Percentiles rank a stretch among this genome's conserved stretches.
Evolutionary conservation across 1,140 invertebrate genomes (phyloP).

Genomic region (Drosophila obscura): DNA sequence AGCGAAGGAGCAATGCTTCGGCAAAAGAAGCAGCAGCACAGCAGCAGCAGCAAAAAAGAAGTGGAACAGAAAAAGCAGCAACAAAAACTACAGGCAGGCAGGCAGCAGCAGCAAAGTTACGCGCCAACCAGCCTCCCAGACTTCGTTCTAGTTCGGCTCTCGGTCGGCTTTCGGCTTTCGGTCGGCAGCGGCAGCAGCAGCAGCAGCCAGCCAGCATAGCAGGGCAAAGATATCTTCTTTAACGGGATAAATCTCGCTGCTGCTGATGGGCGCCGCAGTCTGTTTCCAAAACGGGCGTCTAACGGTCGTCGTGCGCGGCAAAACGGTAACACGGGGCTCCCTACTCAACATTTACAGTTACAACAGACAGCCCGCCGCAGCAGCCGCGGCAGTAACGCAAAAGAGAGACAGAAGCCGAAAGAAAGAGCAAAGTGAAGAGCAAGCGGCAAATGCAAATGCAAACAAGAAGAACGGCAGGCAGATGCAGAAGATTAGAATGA

Average conservation of each 20-base stretch:
- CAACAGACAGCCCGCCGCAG: conserved; percentile 6
- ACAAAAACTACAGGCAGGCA: too few relatives aligned
- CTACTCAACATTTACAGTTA: conserved; percentile 1
- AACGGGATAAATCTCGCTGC: conserved; percentile 76
- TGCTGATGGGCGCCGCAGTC: conserved; percentile 68
- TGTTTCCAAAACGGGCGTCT: conserved; percentile 81
- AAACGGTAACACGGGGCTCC: too few relatives aligned
- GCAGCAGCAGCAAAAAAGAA: too few relatives aligned
- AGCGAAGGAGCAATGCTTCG: too few relatives aligned
- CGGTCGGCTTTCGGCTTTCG: conserved; percentile 20
- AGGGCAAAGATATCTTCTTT: conserved; percentile 56
- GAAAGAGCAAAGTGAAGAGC: conserved; percentile 5
- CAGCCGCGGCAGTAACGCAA: conserved; percentile 16
- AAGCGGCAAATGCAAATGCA: conserved; percentile 18
- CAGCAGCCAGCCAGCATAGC: conserved; percentile 27
- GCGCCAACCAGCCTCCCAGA: conserved; percentile 30
- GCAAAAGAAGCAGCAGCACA: too few relatives aligned
- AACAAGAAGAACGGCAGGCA: conserved; percentile 20
- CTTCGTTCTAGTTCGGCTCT: conserved; percentile 8
- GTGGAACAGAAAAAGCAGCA: too few relatives aligned
- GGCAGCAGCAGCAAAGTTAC: conserved; percentile 32
- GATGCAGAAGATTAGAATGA: conserved; percentile 28
- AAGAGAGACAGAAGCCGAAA: conserved; percentile 4
- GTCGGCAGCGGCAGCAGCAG: conserved; percentile 27
- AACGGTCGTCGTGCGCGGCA: conserved; percentile 72